Conservation (phyloP, 2,888 invertebrate genomes). For the Archips xylosteana region DNA sequence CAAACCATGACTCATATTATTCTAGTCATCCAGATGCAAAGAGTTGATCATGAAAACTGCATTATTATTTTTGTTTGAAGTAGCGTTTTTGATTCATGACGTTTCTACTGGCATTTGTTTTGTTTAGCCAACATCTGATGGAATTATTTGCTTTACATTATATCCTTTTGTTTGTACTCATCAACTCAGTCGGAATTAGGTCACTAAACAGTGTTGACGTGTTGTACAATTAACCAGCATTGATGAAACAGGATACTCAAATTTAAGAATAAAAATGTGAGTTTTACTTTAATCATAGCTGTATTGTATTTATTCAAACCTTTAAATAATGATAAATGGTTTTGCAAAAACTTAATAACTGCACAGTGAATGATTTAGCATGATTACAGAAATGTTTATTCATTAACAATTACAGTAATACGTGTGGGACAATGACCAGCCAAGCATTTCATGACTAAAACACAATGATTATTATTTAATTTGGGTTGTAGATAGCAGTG, state of each 20-base stretch:
- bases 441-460: neutral
- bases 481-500: too few relatives aligned
- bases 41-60: conserved; percentile 4
- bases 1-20: conserved; percentile 18
- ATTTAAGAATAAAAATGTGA: neutral
- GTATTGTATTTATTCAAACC: neutral
- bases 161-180: conserved; percentile 11
- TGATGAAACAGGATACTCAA: neutral
- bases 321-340: neutral
- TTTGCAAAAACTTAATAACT: neutral
- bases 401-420: neutral
- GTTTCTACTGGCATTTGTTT: neutral
- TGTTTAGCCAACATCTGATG: conserved; percentile 16
- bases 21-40: conserved; percentile 19
- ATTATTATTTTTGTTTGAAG: conserved; percentile 3
- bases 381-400: conserved; percentile 5
- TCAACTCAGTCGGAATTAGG: conserved; percentile 1
- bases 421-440: neutral
- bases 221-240: neutral
- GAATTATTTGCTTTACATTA: conserved; percentile 17
- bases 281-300: neutral
- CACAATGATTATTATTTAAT: too few relatives aligned
- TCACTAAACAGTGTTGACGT: neutral
- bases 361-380: neutral
- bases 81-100: neutral